These are phyloP conservation scores for Brachypterus glaber DNA, from an alignment of 2,888 invertebrate species.

Conservation along the genomic window DNA sequence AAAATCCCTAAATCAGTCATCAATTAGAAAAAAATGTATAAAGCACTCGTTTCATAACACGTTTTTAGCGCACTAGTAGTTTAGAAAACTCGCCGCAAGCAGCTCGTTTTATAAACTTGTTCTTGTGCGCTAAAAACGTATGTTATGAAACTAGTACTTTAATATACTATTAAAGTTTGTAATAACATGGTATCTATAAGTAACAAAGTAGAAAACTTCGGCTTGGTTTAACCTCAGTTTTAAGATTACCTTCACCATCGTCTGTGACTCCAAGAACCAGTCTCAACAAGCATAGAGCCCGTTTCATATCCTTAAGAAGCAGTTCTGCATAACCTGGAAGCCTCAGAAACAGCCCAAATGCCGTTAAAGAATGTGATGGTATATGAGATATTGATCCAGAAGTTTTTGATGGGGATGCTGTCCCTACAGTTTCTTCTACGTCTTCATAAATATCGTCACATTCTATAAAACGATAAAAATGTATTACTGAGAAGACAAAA, in stretches of 20 bases:
- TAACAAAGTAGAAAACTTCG: not conserved
- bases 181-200: not conserved
- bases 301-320: constrained; percentile 69
- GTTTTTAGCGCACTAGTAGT: too few relatives aligned
- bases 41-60: too few relatives aligned
- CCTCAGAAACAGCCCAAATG: constrained; percentile 80
- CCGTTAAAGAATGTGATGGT: constrained; percentile 84
- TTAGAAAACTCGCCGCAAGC: too few relatives aligned
- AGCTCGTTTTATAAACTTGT: too few relatives aligned
- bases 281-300: constrained; percentile 77
- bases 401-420: constrained; percentile 44
- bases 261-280: constrained; percentile 84
- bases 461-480: constrained; percentile 32
- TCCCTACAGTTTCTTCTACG: constrained; percentile 46
- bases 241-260: constrained; percentile 80
- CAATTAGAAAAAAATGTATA: too few relatives aligned
- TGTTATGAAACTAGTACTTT: too few relatives aligned
- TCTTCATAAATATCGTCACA: constrained; percentile 56
- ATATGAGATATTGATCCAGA: constrained; percentile 51
- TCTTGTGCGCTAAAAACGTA: too few relatives aligned
- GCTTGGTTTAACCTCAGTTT: not conserved
- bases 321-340: constrained; percentile 88
- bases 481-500: not conserved
- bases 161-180: too few relatives aligned
- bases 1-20: too few relatives aligned